phyloP scores from a whole-genome alignment of 92 coral and sea anemone genomes.

The Porites cylindrica region DNA sequence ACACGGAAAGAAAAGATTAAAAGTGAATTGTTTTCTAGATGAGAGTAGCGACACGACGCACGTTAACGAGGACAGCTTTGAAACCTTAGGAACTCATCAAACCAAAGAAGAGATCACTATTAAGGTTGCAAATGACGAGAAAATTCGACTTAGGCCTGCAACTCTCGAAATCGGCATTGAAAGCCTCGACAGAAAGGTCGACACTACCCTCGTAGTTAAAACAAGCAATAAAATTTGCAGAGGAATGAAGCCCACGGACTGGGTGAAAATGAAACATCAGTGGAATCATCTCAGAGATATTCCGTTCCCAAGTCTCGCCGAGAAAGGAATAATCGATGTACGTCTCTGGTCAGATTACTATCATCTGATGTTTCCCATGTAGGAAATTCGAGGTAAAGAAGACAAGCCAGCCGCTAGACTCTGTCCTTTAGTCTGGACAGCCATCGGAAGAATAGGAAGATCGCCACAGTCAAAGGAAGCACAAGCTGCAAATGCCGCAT shows the following conservation, averaged over 20 bases:
- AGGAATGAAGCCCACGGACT: slow-evolving; percentile 43
- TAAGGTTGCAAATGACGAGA: slow-evolving; percentile 53
- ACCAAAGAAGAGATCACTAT: slow-evolving; percentile 19
- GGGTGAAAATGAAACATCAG: slow-evolving; percentile 10
- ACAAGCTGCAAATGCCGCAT: slow-evolving; percentile 30
- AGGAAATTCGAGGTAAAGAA: slow-evolving; percentile 7
- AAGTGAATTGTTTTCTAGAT: slow-evolving; percentile 62
- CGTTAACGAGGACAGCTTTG: slow-evolving; percentile 43
- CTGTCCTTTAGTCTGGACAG: slow-evolving; percentile 70
- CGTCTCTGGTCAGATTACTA: slow-evolving; percentile 49
- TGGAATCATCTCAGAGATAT: slow-evolving; percentile 45
- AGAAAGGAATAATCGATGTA: slow-evolving; percentile 18
- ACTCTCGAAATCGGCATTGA: slow-evolving; percentile 39
- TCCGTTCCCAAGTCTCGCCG: slow-evolving; percentile 47
- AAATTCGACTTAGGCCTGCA: slow-evolving; percentile 20
- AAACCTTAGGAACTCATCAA: not conserved
- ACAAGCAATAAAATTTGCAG: slow-evolving; percentile 45
- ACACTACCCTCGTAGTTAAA: slow-evolving; percentile 8
- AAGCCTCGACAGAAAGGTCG: slow-evolving; percentile 38
- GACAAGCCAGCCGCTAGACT: slow-evolving; percentile 47
- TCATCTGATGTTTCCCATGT: slow-evolving; percentile 28
- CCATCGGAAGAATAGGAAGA: slow-evolving; percentile 45
- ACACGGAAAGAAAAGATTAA: slow-evolving; percentile 40
- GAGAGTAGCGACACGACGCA: slow-evolving; percentile 59
- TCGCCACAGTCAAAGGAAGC: slow-evolving; percentile 1